Conservation (phyloP, 92 coral and sea anemone species). For the Parazoanthus darwini region DNA sequence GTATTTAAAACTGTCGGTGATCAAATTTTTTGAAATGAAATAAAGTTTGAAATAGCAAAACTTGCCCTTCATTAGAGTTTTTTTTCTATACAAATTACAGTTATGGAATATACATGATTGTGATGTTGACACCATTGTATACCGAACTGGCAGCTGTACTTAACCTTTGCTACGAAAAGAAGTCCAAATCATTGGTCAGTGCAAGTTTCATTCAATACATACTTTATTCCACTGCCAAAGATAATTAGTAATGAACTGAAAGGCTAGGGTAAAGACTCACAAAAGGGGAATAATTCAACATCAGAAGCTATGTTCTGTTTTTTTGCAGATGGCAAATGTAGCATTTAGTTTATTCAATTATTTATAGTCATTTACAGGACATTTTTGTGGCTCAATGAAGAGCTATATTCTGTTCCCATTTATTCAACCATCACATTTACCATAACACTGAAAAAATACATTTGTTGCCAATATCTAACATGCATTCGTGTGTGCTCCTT, state of each 20-base stretch:
- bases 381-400: not conserved
- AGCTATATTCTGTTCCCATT: not conserved
- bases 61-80: constrained; percentile 3
- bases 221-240: not conserved
- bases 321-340: not conserved
- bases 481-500: not conserved
- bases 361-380: not conserved
- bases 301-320: not conserved
- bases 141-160: not conserved
- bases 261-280: not conserved
- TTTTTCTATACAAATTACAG: not conserved
- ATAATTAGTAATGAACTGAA: not conserved
- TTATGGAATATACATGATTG: not conserved
- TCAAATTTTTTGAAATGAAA: constrained; percentile 33
- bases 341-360: not conserved
- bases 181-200: not conserved
- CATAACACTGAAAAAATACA: not conserved
- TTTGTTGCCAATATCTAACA: not conserved
- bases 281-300: not conserved
- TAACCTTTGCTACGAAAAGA: not conserved
- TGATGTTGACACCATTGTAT: not conserved
- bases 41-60: constrained; percentile 33
- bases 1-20: constrained; percentile 39
- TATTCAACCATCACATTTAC: not conserved
- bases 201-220: not conserved